These are phyloP conservation scores for Thinocorus orbignyianus DNA, from an alignment of 2,113 vertebrate species.

Conservation along the genomic window DNA sequence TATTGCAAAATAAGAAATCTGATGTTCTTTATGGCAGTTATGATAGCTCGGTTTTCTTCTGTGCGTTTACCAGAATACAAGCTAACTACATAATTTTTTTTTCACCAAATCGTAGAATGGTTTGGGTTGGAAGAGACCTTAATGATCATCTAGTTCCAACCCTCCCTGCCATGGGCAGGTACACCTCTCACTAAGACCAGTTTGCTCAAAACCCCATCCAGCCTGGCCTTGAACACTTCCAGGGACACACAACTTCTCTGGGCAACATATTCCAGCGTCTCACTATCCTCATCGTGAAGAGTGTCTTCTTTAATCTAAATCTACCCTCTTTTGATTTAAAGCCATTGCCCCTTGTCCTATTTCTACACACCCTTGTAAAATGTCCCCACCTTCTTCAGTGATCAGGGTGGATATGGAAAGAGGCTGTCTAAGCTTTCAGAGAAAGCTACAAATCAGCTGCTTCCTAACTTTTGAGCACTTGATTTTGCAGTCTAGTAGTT, in stretches of 20 bases:
- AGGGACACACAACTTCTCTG: neutral
- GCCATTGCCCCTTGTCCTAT: neutral
- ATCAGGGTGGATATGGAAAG: neutral
- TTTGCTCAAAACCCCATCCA: neutral
- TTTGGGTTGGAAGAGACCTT: neutral
- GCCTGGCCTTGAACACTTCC: neutral
- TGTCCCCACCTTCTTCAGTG: neutral
- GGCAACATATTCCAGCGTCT: neutral
- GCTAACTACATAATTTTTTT: neutral
- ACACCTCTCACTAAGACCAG: neutral
- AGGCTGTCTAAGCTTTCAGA: neutral
- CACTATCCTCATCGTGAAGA: neutral
- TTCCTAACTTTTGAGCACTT: neutral
- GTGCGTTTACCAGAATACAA: neutral
- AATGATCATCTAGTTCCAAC: neutral
- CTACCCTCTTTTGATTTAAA: neutral
- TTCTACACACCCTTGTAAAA: neutral
- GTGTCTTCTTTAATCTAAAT: neutral
- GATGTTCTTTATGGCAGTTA: neutral
- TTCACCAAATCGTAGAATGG: neutral
- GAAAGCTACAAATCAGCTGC: neutral
- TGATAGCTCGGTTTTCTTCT: neutral
- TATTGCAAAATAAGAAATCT: neutral
- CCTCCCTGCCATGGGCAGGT: neutral
- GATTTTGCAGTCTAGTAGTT: neutral